These are phyloP conservation scores for Diploptera punctata DNA, from an alignment of 2,888 invertebrate species.

Conservation along the genomic window DNA sequence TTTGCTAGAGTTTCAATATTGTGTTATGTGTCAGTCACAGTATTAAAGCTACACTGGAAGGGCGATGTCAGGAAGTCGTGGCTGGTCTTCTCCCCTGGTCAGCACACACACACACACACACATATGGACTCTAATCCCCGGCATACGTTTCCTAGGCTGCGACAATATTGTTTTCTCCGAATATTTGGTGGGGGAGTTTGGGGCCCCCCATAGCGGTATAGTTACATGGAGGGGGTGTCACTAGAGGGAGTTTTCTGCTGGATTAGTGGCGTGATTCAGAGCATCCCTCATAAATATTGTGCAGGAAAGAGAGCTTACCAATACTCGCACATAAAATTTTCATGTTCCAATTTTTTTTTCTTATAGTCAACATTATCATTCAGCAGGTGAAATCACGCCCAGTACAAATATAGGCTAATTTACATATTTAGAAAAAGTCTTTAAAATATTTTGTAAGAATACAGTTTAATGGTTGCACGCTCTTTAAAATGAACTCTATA, in stretches of 20 bases:
- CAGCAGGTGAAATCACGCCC: no score
- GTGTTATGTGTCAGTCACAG: constrained; percentile 9
- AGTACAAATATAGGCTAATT: no score
- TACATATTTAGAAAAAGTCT: no score
- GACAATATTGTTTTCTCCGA: constrained; percentile 45
- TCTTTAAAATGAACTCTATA: no score
- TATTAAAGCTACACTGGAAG: constrained; percentile 26
- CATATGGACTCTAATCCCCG: constrained; percentile 42
- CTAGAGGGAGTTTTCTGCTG: constrained; percentile 27
- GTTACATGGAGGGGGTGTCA: constrained; percentile 14
- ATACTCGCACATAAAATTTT: no score
- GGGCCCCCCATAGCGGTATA: constrained; percentile 36
- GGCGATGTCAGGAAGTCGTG: constrained; percentile 27
- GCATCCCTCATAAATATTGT: constrained; percentile 14
- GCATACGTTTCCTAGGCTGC: constrained; percentile 43
- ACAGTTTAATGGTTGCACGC: no score
- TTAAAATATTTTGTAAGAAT: no score
- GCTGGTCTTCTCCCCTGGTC: neutral
- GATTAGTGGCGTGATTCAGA: constrained; percentile 34
- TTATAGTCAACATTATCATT: no score
- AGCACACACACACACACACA: neutral
- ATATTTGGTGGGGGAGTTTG: constrained; percentile 37
- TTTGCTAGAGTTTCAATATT: constrained; percentile 1
- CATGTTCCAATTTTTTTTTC: no score
- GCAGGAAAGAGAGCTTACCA: neutral